Evolutionary conservation across 92 coral and sea anemone genomes (phyloP).

Genomic region (Epizoanthus rinbou): DNA sequence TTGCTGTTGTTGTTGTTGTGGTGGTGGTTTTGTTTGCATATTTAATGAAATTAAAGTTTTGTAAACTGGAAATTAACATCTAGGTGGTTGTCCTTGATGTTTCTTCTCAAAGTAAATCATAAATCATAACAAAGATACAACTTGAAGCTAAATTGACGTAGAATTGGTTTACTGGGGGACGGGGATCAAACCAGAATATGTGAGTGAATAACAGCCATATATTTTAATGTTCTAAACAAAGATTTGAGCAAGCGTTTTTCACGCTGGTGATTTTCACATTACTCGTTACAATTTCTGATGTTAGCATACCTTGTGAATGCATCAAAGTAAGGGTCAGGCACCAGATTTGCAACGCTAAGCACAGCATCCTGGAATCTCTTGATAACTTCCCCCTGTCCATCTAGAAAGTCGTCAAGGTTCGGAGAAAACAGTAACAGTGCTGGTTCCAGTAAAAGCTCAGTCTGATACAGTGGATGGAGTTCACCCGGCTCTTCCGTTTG

Average conservation of each 20-base stretch:
- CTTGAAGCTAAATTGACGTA: no score
- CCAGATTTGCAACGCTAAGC: conserved; percentile 92
- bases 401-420: conserved; percentile 94
- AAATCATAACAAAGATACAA: no score
- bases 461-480: conserved; percentile 86
- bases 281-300: background rate
- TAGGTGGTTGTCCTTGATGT: no score
- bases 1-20: no score
- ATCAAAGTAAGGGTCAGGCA: conserved; percentile 94
- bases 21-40: no score
- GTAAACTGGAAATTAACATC: background rate
- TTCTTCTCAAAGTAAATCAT: no score
- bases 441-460: conserved; percentile 91
- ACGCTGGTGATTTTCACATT: background rate
- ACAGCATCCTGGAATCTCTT: conserved; percentile 98
- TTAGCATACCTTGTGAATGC: conserved; percentile 90
- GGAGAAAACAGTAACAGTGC: conserved; percentile 88
- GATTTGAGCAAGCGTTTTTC: background rate
- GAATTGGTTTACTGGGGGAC: no score
- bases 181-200: no score
- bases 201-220: no score
- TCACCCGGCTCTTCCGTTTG: conserved; percentile 79
- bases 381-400: conserved; percentile 96
- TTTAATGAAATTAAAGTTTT: background rate
- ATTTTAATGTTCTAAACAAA: no score